These are phyloP conservation scores for Hipparchia semele DNA, from an alignment of 2,888 invertebrate species.

Conservation along the genomic window DNA sequence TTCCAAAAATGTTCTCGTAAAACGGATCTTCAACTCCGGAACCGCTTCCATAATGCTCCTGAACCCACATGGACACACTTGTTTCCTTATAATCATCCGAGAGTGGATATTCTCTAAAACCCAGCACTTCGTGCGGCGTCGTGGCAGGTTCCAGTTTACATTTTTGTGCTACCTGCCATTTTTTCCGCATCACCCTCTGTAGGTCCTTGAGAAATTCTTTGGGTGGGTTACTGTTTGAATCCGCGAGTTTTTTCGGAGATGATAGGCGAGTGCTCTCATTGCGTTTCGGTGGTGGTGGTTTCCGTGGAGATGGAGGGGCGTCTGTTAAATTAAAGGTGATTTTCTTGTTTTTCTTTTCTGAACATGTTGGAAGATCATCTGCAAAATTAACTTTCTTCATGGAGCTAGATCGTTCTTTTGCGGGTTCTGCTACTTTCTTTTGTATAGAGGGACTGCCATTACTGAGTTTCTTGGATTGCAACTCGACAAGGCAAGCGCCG, in stretches of 20 bases:
- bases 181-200: conserved; percentile 96
- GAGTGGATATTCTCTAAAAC: conserved; percentile 92
- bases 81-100: conserved; percentile 89
- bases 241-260: conserved; percentile 89
- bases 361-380: conserved; percentile 78
- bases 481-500: conserved; percentile 82
- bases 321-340: conserved; percentile 85
- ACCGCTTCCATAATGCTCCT: conserved; percentile 90
- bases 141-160: conserved; percentile 94
- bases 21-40: conserved; percentile 79
- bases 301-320: conserved; percentile 84
- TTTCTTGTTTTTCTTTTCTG: conserved; percentile 84
- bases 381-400: conserved; percentile 85
- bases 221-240: conserved; percentile 88
- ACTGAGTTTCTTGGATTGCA: conserved; percentile 79
- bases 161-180: conserved; percentile 95
- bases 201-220: conserved; percentile 93
- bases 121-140: conserved; percentile 95
- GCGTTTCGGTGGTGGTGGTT: conserved; percentile 89
- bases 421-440: conserved; percentile 72
- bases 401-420: conserved; percentile 50
- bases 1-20: conserved; percentile 88
- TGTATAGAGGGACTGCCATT: conserved; percentile 66
- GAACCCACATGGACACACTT: conserved; percentile 95
- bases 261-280: conserved; percentile 89